A percentile compares a stretch with the other conserved stretches of the same genome.
Conservation (phyloP, 2,888 invertebrate species). For the Unio delphinus region DNA sequence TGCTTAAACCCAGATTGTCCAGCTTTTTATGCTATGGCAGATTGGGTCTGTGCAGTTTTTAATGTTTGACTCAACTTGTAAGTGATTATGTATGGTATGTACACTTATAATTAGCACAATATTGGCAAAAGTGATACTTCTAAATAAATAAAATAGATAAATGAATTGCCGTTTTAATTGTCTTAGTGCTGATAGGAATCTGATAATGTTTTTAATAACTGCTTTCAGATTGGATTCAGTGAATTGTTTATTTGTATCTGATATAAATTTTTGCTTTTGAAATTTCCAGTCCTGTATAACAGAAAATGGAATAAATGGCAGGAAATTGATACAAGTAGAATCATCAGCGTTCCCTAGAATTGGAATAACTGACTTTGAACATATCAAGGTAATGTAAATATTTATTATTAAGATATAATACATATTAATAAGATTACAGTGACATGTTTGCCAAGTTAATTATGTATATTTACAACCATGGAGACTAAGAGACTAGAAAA, state of each 20-base stretch:
- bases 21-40: too few species aligned
- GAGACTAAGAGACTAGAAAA: too few species aligned
- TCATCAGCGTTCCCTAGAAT: constrained; percentile 64
- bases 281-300: constrained; percentile 56
- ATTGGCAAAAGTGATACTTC: background rate
- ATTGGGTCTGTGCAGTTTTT: too few species aligned
- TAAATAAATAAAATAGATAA: background rate
- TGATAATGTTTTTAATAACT: background rate
- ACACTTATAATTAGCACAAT: too few species aligned
- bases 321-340: constrained; percentile 54
- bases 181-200: background rate
- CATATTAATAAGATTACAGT: background rate
- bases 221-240: too few species aligned
- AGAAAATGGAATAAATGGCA: constrained; percentile 61
- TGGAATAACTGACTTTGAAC: constrained; percentile 66
- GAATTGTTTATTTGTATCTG: constrained; percentile 5
- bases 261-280: too few species aligned
- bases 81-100: too few species aligned
- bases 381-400: constrained; percentile 57
- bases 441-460: too few species aligned
- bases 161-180: background rate
- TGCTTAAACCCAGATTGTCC: too few species aligned
- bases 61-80: too few species aligned
- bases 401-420: background rate
- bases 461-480: too few species aligned